These are phyloP conservation scores for Megathymus violae DNA, from an alignment of 1,140 invertebrate genomes.

Conservation along the genomic window DNA sequence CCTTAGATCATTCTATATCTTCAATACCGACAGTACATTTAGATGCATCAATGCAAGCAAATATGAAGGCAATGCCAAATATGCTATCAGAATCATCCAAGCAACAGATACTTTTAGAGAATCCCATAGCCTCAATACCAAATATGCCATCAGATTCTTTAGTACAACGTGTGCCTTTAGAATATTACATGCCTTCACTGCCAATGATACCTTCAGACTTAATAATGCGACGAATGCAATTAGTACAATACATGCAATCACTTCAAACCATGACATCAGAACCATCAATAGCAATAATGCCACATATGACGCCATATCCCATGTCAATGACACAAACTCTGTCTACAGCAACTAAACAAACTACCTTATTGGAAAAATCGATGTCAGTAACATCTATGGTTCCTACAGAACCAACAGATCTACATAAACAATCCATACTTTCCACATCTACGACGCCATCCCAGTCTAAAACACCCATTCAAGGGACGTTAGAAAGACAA, in stretches of 20 bases:
- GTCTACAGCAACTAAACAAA: background rate
- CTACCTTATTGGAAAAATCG: background rate
- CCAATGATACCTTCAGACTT: background rate
- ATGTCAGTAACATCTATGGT: background rate
- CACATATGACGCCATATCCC: background rate
- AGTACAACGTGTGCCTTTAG: background rate
- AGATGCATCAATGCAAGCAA: background rate
- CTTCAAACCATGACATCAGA: background rate
- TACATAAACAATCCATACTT: background rate
- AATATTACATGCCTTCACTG: constrained; percentile 2
- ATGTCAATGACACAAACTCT: background rate
- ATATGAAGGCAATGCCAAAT: background rate
- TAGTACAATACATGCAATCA: background rate
- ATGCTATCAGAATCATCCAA: background rate
- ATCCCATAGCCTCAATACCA: background rate
- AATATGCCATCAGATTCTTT: constrained; percentile 2
- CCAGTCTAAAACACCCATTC: background rate
- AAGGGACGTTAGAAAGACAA: background rate
- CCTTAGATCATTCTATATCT: background rate
- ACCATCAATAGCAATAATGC: background rate
- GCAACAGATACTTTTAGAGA: background rate
- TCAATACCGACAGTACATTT: background rate
- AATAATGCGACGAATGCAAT: constrained; percentile 1
- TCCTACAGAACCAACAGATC: background rate
- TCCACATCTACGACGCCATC: background rate